Base-by-base conservation (phyloP, 2,888 invertebrate genomes). In the Netelia inedita region DNA sequence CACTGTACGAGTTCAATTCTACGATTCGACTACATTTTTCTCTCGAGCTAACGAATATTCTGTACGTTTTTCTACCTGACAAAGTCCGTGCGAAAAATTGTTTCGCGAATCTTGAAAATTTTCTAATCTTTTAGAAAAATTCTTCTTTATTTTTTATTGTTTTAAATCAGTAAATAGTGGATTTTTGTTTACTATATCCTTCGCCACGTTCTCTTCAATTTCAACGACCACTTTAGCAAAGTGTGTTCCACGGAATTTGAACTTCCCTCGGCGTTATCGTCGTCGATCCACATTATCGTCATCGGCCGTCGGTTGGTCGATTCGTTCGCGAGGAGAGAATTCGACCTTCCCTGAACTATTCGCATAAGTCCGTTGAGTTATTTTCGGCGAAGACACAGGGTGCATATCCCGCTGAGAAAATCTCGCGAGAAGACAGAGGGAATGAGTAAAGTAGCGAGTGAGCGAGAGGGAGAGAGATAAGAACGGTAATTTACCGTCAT, bases 401-500 rank as follows among this genome's bases (percentile, higher is more conserved):
- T 35, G 41, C 63, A 65, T 61, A 61, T 73, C 61, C 61, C 73
- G 69, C 69, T 50, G 69, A 69, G 69, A 35, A 50, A 19, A 59
- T 78, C 59, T 66, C 66, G 28, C 28, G 28, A 5, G 28, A 28
- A 28, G 28, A 28, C 16, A 57, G 16, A 21, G 57, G 21, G 57
- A 9, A 57, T 19, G 57, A 16, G 21, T 19, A 19, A 8, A 21
- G 21, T 16, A 57, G 53, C 28, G 75, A 53, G 53, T 10, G 63
- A 28, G 43, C n/a, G 55, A 71, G 55, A 78, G 72, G 23, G 66
- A 61, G 74, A 65, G 28, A 19, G 50, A 76, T 16, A 68, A 80
- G 76, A 81, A 63, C 76, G 66, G 80, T 84, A 84, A 84, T 84
- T 84, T 84, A 81, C 80, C 84, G 84, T 78, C 81, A 81, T 80